Conservation (phyloP, 2,888 invertebrate species). For the Drosophila formosana region DNA sequence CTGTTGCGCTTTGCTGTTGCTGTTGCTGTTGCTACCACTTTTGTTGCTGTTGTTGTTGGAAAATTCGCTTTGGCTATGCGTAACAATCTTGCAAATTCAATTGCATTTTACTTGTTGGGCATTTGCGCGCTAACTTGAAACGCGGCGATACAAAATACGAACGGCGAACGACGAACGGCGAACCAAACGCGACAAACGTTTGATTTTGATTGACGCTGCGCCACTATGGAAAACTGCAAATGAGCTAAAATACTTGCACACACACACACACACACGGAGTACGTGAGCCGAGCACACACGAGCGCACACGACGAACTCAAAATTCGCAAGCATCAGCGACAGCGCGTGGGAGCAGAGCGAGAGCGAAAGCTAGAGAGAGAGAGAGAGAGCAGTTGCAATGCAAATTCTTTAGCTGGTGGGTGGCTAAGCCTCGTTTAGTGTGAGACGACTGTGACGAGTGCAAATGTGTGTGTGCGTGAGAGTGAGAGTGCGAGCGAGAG, state of each 20-base stretch:
- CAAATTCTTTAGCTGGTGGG: conserved; percentile 59
- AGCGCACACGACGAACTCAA: conserved; percentile 36
- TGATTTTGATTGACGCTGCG: conserved; percentile 79
- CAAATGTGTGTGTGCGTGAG: not conserved
- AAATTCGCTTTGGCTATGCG: conserved; percentile 54
- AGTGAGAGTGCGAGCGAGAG: not conserved
- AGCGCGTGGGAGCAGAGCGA: conserved; percentile 49
- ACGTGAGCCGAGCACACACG: not conserved
- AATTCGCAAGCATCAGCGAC: conserved; percentile 21
- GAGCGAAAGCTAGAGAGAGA: conserved; percentile 12
- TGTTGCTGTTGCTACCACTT: conserved; percentile 8
- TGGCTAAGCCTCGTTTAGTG: conserved; percentile 30
- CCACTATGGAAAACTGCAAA: conserved; percentile 75
- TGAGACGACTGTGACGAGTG: not conserved
- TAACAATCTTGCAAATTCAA: conserved; percentile 46
- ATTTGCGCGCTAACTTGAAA: conserved; percentile 43
- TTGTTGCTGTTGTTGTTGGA: conserved; percentile 17
- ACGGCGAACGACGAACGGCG: conserved; percentile 26
- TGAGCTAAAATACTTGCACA: conserved; percentile 50
- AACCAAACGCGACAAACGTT: conserved; percentile 76
- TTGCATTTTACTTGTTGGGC: conserved; percentile 48
- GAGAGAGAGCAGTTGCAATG: conserved; percentile 58
- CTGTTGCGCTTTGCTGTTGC: conserved; percentile 7
- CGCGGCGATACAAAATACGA: conserved; percentile 18
- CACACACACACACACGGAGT: not conserved